Conservation (phyloP, 2,888 invertebrate genomes). For the Cheilosia urbana region DNA sequence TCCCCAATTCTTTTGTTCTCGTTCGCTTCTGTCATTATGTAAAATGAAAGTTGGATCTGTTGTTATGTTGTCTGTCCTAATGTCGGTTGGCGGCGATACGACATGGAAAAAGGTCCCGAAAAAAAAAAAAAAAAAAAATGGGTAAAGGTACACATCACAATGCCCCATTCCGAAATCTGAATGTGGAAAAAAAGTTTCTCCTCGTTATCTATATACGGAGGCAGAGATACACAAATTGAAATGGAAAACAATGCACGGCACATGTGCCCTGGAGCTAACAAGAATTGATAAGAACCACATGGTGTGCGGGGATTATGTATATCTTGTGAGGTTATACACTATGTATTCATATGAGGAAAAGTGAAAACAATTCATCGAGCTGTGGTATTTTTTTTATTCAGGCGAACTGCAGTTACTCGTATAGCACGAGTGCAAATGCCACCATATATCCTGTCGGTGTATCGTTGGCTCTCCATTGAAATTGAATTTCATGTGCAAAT, state of each 20-base stretch:
- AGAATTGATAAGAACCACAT: constrained; percentile 65
- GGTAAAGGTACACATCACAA: constrained; percentile 4
- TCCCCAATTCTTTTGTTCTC: constrained; percentile 56
- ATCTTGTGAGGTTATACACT: constrained; percentile 30
- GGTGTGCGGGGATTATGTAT: constrained; percentile 40
- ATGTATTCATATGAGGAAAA: constrained; percentile 37
- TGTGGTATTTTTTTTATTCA: constrained; percentile 15
- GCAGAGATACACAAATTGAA: constrained; percentile 56
- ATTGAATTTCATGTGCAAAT: constrained; percentile 71
- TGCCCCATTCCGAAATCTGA: neutral
- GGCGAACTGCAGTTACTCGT: constrained; percentile 20
- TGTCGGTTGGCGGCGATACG: constrained; percentile 11
- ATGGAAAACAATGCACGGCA: constrained; percentile 62
- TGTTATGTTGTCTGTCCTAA: constrained; percentile 28
- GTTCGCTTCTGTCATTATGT: constrained; percentile 49
- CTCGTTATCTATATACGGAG: constrained; percentile 38
- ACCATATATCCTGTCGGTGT: constrained; percentile 35
- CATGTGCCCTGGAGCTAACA: constrained; percentile 49
- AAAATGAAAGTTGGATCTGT: constrained; percentile 65
- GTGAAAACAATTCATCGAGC: constrained; percentile 55
- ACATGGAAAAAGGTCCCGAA: constrained; percentile 46
- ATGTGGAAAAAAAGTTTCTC: constrained; percentile 47
- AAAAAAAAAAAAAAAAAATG: constrained; percentile 21
- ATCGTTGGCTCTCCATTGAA: constrained; percentile 57
- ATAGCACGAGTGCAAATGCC: constrained; percentile 54